Evolutionary conservation across 2,888 invertebrate species (phyloP), one percentile per base, ranked within the genome.

Genomic region (Drosophila pseudotalamancana): DNA sequence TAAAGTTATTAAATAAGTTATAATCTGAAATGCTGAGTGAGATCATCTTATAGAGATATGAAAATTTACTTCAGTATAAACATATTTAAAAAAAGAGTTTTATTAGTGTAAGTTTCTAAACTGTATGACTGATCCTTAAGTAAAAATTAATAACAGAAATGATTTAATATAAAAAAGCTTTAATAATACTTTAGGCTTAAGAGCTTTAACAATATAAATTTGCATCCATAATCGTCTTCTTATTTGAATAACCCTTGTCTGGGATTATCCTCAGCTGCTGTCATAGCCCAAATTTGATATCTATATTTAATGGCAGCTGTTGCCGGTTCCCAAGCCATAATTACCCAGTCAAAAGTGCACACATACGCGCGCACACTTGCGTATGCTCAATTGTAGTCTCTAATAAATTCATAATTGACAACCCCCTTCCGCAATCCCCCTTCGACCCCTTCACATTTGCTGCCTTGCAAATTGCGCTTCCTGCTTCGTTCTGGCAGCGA

Each of bases 321-420:
- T 66, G 46, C 40, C 50, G 21, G 34, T 43, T 50, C 48, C 42
- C n/a, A 51, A 42, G 49, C 48, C 21, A 63, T 75, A 72, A 75
- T 75, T 77, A 65, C 62, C 59, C 39, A 50, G 48, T 60, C 55
- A 27, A 31, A 34, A 43, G 40, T 31, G 8, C 14, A 46, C 16
- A 19, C 14, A 21, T 4, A 4, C 16, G 49, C 14, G 18, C 4
- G 6, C n/a, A 11, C 21, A 9, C 39, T 2, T 6, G 5, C 6
- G 6, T 46, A 54, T 46, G 65, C 55, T 49, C 77, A 83, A 83
- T 86, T 65, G 65, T 64, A 43, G 54, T 61, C 61, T 59, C 66
- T 85, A 84, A 84, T 87, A 87, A 83, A 83, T 83, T 78, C 76
- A 87, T 87, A 84, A 85, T 76, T 81, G 73, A 78, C 69, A 75